Base-by-base conservation (phyloP, 2,113 vertebrate genomes). In the Falco punctatus region DNA sequence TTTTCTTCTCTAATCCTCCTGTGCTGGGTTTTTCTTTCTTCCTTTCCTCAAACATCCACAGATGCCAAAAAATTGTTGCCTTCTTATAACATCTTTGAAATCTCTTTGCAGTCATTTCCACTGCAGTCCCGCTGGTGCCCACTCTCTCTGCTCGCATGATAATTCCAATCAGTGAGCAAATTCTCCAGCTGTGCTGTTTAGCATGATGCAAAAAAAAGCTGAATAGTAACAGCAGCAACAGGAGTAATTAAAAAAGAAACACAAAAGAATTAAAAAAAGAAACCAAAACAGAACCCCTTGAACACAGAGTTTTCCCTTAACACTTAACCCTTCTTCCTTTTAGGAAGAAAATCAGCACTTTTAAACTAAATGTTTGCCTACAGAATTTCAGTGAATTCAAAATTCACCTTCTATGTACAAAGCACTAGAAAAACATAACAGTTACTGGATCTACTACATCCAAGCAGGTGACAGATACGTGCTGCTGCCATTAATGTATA, bases 161-260 rank as follows among this genome's bases (percentile, higher is more conserved):
- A 49, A 10, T 82, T 96, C 90, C 84, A 92, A 85, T 94, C 91
- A 97, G 74, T 66, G 71, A 95, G 46, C 18, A 95, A 82, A 82
- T 91, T 86, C 94, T 97, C 89, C 94, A 94, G 81, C 97, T 97
- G 91, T 74, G 78, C 70, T 92, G 54, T 92, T 97, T 77, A 92
- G 74, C 48, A 52, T 83, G 86, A 62, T 94, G 71, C 42, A 48
- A 96, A 96, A 90, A 62, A 62, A 96, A 92, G 81, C 32, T 95
- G 84, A 94, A 95, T 94, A 96, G 71, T 82, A 97, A 65, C 62
- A 94, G 67, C 62, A 94, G 66, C 61, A 95, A 87, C 74, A 96
- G 42, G 48, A 92, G 74, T 94, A 95, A 96, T 97, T 94, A 92
- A 94, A 95, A 96, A 71, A 94, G 58, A 80, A 92, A 66, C n/a